Evolutionary conservation across 2,113 vertebrate genomes (phyloP).

Genomic region (Macrotis lagotis): DNA sequence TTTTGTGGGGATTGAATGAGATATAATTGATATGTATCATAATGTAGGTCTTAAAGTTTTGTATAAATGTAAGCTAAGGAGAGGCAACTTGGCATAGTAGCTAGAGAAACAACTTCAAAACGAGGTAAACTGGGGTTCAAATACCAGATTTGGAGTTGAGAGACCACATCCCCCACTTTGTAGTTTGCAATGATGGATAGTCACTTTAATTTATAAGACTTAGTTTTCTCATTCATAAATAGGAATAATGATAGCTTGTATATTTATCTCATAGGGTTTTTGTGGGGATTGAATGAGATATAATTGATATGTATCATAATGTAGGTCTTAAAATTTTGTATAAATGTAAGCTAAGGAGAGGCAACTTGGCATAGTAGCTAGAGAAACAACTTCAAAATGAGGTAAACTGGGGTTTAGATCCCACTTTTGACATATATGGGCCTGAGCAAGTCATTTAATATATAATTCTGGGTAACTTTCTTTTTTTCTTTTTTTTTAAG

Average conservation of each 20-base stretch:
- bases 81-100: background rate
- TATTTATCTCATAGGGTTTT: background rate
- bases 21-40: background rate
- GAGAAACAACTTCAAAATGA: background rate
- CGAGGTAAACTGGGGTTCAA: background rate
- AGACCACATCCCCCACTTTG: background rate
- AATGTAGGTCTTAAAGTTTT: background rate
- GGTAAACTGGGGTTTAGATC: background rate
- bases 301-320: background rate
- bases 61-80: background rate
- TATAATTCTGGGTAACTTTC: no score
- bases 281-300: background rate
- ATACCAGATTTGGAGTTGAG: background rate
- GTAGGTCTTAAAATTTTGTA: background rate
- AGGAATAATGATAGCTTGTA: background rate
- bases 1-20: background rate
- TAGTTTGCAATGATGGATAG: background rate
- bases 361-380: background rate
- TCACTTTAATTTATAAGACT: background rate
- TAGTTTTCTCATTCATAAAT: background rate
- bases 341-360: background rate
- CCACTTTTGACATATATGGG: background rate
- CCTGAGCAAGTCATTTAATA: background rate
- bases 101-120: background rate
- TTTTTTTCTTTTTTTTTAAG: no score